phyloP scores from a whole-genome alignment of 2,113 vertebrate genomes.

The Dicrurus megarhynchus region DNA sequence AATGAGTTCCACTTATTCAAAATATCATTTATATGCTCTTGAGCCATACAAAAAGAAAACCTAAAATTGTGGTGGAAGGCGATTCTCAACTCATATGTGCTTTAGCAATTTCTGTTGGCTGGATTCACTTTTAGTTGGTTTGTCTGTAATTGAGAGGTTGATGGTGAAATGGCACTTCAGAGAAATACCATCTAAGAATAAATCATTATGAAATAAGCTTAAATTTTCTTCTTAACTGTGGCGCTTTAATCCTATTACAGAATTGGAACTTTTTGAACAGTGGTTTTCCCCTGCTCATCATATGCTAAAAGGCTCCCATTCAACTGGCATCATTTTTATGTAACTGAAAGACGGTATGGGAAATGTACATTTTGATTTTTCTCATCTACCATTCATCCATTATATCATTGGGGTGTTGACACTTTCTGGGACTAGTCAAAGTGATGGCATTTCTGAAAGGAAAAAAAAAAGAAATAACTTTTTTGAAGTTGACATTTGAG shows the following conservation, averaged over 20 bases:
- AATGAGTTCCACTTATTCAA: not conserved
- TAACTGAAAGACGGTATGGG: not conserved
- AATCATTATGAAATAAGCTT: slow-evolving; percentile 24
- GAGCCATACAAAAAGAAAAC: not conserved
- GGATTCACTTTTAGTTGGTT: not conserved
- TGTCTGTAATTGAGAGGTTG: not conserved
- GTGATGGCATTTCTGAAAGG: not conserved
- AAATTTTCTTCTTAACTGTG: not conserved
- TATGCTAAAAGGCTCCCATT: not conserved
- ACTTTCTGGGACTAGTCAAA: not conserved
- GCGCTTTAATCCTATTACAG: not conserved
- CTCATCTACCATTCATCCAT: not conserved
- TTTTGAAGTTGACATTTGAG: not conserved
- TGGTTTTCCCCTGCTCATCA: not conserved
- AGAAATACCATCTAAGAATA: not conserved
- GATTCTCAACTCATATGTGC: not conserved
- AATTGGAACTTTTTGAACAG: not conserved
- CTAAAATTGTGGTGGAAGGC: not conserved
- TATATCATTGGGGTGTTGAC: not conserved
- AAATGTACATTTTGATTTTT: not conserved
- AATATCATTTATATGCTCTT: not conserved
- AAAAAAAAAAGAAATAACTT: not conserved
- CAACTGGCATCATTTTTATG: not conserved
- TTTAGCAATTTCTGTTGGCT: not conserved
- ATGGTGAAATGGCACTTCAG: not conserved